Evolutionary conservation across 2,888 invertebrate species (phyloP).

Genomic region (Timema cristinae): DNA sequence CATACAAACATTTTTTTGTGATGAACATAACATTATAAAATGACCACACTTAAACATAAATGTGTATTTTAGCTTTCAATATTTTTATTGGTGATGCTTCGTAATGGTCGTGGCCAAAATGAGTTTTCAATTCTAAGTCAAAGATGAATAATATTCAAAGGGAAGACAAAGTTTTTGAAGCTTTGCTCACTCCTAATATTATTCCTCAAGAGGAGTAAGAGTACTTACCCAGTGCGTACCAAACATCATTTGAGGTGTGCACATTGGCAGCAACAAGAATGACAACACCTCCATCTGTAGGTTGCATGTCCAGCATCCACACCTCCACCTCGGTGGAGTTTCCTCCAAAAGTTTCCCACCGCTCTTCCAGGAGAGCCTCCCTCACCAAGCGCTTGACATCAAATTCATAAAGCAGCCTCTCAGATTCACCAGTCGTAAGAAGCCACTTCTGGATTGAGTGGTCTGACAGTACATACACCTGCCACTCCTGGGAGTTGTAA

Average conservation of each 20-base stretch:
- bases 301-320: conserved; percentile 75
- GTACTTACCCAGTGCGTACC: conserved; percentile 65
- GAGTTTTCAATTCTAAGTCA: no score
- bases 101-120: no score
- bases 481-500: conserved; percentile 48
- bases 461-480: conserved; percentile 70
- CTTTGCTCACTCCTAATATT: no score
- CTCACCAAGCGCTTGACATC: conserved; percentile 68
- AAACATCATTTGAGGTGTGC: conserved; percentile 61
- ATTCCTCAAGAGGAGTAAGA: neutral
- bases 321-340: conserved; percentile 64
- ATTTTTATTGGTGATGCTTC: no score
- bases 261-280: conserved; percentile 68
- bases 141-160: no score
- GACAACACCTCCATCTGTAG: conserved; percentile 58
- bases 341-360: conserved; percentile 43
- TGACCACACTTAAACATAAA: no score
- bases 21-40: no score
- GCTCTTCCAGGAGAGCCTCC: conserved; percentile 59
- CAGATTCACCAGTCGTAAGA: conserved; percentile 53
- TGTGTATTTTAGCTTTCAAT: no score
- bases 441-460: conserved; percentile 81
- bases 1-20: no score
- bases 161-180: no score
- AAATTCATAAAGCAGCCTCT: conserved; percentile 69